Evolutionary conservation across 2,113 vertebrate genomes (phyloP), one percentile per base, ranked within the genome.

Genomic region (Neolamprologus cancellatus): DNA sequence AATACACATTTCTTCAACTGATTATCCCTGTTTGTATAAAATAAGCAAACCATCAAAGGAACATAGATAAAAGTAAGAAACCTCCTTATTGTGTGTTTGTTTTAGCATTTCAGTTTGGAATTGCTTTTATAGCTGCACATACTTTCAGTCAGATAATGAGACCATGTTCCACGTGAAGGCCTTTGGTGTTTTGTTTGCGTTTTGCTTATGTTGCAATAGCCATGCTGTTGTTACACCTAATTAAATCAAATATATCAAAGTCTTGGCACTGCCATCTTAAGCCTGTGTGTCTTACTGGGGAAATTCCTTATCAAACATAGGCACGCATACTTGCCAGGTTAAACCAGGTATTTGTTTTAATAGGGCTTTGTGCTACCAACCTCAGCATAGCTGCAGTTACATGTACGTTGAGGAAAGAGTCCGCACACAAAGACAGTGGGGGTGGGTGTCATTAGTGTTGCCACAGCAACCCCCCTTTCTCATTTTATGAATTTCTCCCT

Each of bases 371-470:
- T 78, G 41, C 79, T 41, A 61, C 57, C 71, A 90, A 86, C 71
- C 61, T 87, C 69, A 83, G 88, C 79, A 80, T 74, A 30, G 46
- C 86, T 41, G 46, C 93, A 94, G 85, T 92, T 89, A 92, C 78
- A 84, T 71, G 78, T 87, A 84, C 84, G 71, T 88, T 78, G 39
- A 84, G 79, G 80, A 91, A 83, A 90, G 59, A 71, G 57, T 81
- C 86, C 10, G 59, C 59, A 50, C 88, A 91, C 53, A 86, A 41
- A 82, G 81, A 88, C 48, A 71, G 87, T 82, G 85, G 79, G 80
- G 84, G 78, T 82, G 90, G 88, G 59, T 88, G 74, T 93, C 94
- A 93, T 95, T 94, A 95, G 91, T 14, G 94, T 95, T 95, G 80
- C 94, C 88, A 91, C 84, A 90, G 94, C 83, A 94, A 95, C 92